A percentile compares a stretch with the other conserved stretches of the same genome.
phyloP scores from a whole-genome alignment of 2,888 invertebrate species.

The Melikaiella ostensackeni region DNA sequence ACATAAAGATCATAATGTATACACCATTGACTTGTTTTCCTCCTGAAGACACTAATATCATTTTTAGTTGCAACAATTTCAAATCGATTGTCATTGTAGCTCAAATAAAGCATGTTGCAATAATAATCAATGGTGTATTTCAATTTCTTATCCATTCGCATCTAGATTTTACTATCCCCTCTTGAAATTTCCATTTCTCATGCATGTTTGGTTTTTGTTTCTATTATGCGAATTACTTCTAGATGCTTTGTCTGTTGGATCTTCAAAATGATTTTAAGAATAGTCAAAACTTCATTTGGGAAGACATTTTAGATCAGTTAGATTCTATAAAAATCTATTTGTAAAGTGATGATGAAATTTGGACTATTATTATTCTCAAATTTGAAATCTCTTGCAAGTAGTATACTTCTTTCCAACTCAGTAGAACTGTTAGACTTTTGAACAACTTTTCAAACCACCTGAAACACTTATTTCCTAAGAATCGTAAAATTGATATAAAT shows the following conservation, averaged over 20 bases:
- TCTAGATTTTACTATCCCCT: background rate
- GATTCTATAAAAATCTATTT: background rate
- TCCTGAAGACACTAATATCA: background rate
- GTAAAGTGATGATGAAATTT: background rate
- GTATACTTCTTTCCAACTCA: background rate
- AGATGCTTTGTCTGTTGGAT: constrained; percentile 5
- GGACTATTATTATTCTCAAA: constrained; percentile 22
- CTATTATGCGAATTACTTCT: constrained; percentile 6
- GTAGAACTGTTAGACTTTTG: background rate
- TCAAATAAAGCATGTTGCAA: background rate
- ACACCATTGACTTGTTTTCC: constrained; percentile 40
- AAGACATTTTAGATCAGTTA: too few species aligned
- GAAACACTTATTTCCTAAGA: background rate
- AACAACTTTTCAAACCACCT: background rate
- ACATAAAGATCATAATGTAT: constrained; percentile 51
- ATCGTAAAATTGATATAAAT: background rate
- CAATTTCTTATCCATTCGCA: background rate
- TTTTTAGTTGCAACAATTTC: too few species aligned
- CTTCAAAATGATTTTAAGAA: constrained; percentile 25
- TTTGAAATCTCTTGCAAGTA: constrained; percentile 6
- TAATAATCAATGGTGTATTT: background rate
- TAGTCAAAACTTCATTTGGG: background rate
- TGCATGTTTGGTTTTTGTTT: constrained; percentile 17
- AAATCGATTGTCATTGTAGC: background rate
- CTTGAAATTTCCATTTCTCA: background rate